Base-by-base conservation (phyloP, 1,140 invertebrate genomes). In the Atta texana region DNA sequence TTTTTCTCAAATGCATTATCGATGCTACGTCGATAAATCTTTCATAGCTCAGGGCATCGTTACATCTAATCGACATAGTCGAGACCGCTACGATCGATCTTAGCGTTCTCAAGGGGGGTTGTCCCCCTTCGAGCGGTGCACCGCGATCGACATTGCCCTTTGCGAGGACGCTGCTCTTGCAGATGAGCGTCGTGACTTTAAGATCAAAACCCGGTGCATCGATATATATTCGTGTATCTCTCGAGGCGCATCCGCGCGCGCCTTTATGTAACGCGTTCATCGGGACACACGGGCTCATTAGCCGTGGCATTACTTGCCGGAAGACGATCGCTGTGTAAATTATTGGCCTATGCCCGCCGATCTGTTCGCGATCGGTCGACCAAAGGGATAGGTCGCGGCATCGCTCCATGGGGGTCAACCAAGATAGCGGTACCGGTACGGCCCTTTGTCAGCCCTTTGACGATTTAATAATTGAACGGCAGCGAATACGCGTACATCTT, bases 301-400 rank as follows among this genome's bases (percentile, higher is more conserved):
- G 87, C 84, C 78, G 55, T 39, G 75, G 72, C 74, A 90, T 90
- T 85, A 75, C 89, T 59, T 90, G 89, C 90, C 89, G 90, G 89
- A 91, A 91, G 90, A 90, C 68, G 89, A 91, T 90, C 82, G 87
- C 64, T 87, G 87, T 90, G 90, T 88, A 90, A 91, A 91, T 87
- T 88, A 91, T 91, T 77, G 72, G 61, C 78, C 34, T 88, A 66
- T 81, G 21, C 63, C 66, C 69, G 24, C 61, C 86, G 82, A 88
- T 90, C 88, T 87, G 88, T 87, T 85, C 61, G 88, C 86, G 80
- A 87, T 87, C 86, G 86, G 76, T 39, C 78, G 55, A 64, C 85
- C 68, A 61, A 82, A 71, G 78, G 55, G 80, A 75, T 71, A 81
- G 78, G 51, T 84, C 69, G 69, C 39, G n/a, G 18, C 69, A 53